A percentile compares a stretch with the other conserved stretches of the same genome.
Evolutionary conservation across 2,888 invertebrate genomes (phyloP).

Genomic region (Blera fallax): DNA sequence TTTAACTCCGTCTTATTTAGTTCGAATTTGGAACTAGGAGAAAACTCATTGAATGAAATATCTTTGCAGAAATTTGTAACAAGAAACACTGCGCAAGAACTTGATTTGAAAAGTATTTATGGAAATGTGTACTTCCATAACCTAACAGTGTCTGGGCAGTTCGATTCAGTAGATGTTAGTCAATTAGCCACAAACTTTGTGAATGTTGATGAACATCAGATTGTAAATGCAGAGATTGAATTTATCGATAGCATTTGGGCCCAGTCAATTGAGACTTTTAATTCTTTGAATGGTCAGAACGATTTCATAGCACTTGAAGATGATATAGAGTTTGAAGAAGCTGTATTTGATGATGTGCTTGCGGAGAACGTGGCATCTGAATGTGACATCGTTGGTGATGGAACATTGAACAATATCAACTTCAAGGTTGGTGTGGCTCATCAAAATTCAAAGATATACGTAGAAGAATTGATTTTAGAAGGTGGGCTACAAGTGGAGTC

Average conservation of each 20-base stretch:
- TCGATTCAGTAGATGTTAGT: slow-evolving; percentile 81
- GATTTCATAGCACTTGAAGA: slow-evolving; percentile 76
- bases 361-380: slow-evolving; percentile 77
- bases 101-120: slow-evolving; percentile 80
- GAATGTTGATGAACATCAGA: slow-evolving; percentile 80
- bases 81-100: slow-evolving; percentile 82
- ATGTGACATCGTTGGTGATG: slow-evolving; percentile 79
- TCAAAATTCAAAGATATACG: slow-evolving; percentile 76
- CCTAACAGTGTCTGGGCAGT: slow-evolving; percentile 80
- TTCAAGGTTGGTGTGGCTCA: slow-evolving; percentile 78
- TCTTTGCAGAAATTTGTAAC: slow-evolving; percentile 82
- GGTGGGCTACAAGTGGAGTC: slow-evolving; percentile 77
- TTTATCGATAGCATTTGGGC: slow-evolving; percentile 77
- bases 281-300: slow-evolving; percentile 80
- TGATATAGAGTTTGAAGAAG: slow-evolving; percentile 76
- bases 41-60: slow-evolving; percentile 82
- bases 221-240: slow-evolving; percentile 79
- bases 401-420: slow-evolving; percentile 77
- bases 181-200: slow-evolving; percentile 81
- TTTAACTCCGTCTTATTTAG: slow-evolving; percentile 81
- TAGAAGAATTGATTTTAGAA: slow-evolving; percentile 78
- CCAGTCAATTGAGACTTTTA: slow-evolving; percentile 77
- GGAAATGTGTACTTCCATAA: slow-evolving; percentile 82
- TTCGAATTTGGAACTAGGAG: slow-evolving; percentile 80
- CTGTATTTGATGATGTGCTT: slow-evolving; percentile 76